These are phyloP conservation scores for Aethina tumida DNA, from an alignment of 1,140 invertebrate species.

Conservation along the genomic window DNA sequence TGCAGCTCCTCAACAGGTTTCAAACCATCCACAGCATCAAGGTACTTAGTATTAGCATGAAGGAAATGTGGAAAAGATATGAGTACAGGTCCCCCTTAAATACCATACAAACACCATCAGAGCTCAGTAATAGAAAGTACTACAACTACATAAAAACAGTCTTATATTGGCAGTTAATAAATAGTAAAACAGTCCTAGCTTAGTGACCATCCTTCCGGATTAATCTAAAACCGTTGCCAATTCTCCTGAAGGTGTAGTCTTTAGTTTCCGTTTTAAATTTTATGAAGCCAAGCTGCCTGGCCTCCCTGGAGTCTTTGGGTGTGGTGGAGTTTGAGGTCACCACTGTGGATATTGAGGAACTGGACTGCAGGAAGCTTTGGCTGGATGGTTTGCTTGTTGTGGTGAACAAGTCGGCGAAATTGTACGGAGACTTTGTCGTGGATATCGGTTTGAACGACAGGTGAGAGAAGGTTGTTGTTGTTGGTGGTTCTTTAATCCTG, in stretches of 20 bases:
- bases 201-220: constrained; percentile 8
- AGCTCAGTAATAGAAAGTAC: neutral
- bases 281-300: neutral
- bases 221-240: constrained; percentile 11
- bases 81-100: constrained; percentile 30
- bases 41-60: constrained; percentile 23
- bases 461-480: no score
- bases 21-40: constrained; percentile 18
- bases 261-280: neutral
- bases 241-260: neutral
- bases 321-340: constrained; percentile 2
- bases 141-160: neutral
- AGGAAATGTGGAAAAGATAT: constrained; percentile 30
- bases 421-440: no score
- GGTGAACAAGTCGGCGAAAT: no score
- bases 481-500: no score
- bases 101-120: constrained; percentile 16
- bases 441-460: no score
- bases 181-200: neutral
- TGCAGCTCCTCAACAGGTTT: constrained; percentile 18
- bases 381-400: no score
- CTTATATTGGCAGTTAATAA: neutral
- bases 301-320: constrained; percentile 4
- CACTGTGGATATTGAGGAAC: no score
- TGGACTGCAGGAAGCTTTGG: no score